Base-by-base conservation (phyloP, 2,113 vertebrate species). In the Coptodon rendalli region DNA sequence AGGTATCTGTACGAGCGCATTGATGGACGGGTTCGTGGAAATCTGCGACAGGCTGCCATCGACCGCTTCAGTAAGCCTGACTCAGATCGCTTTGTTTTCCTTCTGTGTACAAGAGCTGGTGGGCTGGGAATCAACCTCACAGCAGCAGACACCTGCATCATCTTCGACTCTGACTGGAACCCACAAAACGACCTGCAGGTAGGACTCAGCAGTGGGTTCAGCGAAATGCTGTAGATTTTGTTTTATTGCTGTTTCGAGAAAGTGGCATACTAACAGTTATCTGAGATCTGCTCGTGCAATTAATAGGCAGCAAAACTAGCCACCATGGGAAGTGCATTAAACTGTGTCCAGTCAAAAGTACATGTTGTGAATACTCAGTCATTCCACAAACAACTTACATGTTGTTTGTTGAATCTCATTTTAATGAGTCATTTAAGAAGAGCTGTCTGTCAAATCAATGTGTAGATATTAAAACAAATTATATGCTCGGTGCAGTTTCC, bases 101-200 rank as follows among this genome's bases (percentile, higher is more conserved):
- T 99, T 11, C 96, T 99, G 34, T 99, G 99, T 85, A 99, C 99
- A 48, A 96, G 99, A 93, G 99, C 99, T 48, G 99, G 99, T 59
- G 99, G 99, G 6, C 93, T 99, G 88, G 99, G 98, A 87, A 99
- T 99, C 94, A 99, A 99, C 93, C 94, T 99, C 85, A 99, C 99
- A 52, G 99, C 99, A 83, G 99, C 99, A 61, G 99, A 99, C 87
- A 99, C 99, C 1, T 99, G 98, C 90, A 99, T 99, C 89, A 99
- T 99, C 94, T 99, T 99, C 93, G 99, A 99, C 96, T 99, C 98
- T 40, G 99, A 99, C 94, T 99, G 99, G 98, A 99, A 99, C 94
- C 98, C 98, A 86, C 98, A 99, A 86, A 99, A 99, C 66, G 99
- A 99, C 93, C 97, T 99, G 92, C 99, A 99, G 98, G 99, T 99